These are phyloP conservation scores for Yasuhikotakia modesta DNA, from an alignment of 2,797 vertebrate species.

Conservation along the genomic window DNA sequence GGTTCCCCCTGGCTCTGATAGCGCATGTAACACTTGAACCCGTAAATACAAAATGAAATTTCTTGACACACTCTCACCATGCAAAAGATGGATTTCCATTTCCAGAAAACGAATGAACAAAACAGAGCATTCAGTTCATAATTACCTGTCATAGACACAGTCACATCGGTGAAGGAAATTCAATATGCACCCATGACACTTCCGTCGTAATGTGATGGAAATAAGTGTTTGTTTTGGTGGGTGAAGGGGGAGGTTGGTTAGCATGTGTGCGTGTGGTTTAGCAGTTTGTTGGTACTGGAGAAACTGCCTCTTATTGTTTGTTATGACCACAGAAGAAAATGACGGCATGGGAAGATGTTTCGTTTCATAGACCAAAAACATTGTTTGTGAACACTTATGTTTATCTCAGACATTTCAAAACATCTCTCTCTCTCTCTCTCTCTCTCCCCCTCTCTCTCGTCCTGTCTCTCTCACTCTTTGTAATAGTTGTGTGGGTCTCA, in stretches of 20 bases:
- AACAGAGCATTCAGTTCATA: conserved; percentile 77
- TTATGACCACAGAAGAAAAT: conserved; percentile 34
- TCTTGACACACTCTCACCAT: conserved; percentile 62
- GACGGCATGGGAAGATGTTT: conserved; percentile 46
- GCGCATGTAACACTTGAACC: conserved; percentile 59
- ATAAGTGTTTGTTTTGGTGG: conserved; percentile 71
- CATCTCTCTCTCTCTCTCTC: conserved; percentile 67
- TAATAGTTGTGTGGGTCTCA: conserved; percentile 84
- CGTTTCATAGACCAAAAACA: conserved; percentile 64
- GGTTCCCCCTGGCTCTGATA: conserved; percentile 51
- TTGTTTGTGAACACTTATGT: conserved; percentile 67
- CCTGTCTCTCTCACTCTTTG: conserved; percentile 28
- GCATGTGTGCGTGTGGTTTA: not conserved
- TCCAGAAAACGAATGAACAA: conserved; percentile 71
- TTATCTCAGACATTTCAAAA: conserved; percentile 74
- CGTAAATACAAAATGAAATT: conserved; percentile 66
- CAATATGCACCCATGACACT: conserved; percentile 71
- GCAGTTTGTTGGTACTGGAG: conserved; percentile 25
- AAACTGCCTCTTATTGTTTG: conserved; percentile 59
- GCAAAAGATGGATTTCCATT: conserved; percentile 74
- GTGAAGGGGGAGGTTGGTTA: conserved; percentile 42
- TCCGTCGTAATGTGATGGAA: conserved; percentile 63
- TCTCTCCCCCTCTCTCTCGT: not conserved
- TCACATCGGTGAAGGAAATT: conserved; percentile 68
- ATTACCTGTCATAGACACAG: conserved; percentile 74